These are phyloP conservation scores for Rynchops niger DNA, from an alignment of 2,113 vertebrate species.

Conservation along the genomic window DNA sequence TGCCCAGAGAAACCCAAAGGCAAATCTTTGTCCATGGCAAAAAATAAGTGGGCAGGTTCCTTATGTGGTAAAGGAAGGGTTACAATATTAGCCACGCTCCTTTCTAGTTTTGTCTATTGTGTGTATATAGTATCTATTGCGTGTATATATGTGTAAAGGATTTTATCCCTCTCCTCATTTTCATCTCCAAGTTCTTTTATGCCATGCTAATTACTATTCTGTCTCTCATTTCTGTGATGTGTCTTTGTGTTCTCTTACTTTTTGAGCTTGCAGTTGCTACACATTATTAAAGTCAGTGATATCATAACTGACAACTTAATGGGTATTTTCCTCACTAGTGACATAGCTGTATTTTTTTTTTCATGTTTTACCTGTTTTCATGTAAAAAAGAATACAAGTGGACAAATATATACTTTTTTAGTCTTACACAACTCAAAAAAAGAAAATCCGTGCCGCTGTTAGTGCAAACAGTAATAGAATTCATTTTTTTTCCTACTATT, in stretches of 20 bases:
- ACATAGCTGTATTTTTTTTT: background rate
- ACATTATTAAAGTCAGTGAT: slow-evolving; percentile 34
- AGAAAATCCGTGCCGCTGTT: background rate
- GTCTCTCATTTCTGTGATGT: background rate
- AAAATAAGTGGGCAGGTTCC: background rate
- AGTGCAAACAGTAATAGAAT: background rate
- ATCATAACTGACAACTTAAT: slow-evolving; percentile 57
- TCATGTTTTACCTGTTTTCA: background rate
- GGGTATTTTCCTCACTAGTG: slow-evolving; percentile 30
- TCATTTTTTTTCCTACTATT: background rate
- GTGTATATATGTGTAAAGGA: rapidly evolving
- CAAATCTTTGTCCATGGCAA: background rate
- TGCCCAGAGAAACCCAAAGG: background rate
- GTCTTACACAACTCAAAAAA: background rate
- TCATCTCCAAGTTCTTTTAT: background rate
- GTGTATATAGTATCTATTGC: rapidly evolving
- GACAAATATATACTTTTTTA: background rate
- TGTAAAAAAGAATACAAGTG: slow-evolving; percentile 26
- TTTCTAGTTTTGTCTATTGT: background rate
- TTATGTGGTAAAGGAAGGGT: background rate
- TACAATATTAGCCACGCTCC: background rate
- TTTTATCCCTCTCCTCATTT: background rate
- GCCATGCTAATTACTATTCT: slow-evolving; percentile 31
- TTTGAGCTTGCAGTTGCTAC: slow-evolving; percentile 1
- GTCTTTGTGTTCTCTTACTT: slow-evolving; percentile 37